Conservation (phyloP, 2,797 vertebrate species). For the Myoxocephalus aenaeus region DNA sequence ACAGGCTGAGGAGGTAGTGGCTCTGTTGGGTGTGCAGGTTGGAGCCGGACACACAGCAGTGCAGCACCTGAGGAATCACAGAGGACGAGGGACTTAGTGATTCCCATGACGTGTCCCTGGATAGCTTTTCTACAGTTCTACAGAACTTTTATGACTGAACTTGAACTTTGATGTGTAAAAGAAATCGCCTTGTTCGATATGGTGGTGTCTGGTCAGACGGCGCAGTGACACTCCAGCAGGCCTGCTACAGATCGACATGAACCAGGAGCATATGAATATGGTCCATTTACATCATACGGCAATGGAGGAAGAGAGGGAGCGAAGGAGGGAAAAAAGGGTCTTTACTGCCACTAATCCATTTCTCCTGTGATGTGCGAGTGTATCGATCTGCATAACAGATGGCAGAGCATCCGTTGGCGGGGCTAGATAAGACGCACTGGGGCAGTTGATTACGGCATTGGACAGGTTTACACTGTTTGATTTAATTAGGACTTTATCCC, state of each 20-base stretch:
- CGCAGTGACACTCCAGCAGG: slow-evolving; percentile 45
- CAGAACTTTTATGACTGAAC: slow-evolving; percentile 36
- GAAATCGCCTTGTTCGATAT: slow-evolving; percentile 19
- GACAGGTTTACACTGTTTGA: slow-evolving; percentile 86
- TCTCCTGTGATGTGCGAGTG: slow-evolving; percentile 83
- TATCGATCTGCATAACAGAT: slow-evolving; percentile 87
- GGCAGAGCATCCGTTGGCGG: slow-evolving; percentile 84
- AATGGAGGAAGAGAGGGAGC: slow-evolving; percentile 38
- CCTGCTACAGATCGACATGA: slow-evolving; percentile 43
- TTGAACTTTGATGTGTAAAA: slow-evolving; percentile 32
- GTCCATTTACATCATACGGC: slow-evolving; percentile 76
- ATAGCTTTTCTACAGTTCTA: slow-evolving; percentile 3
- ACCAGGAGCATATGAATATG: slow-evolving; percentile 64
- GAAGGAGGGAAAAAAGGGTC: slow-evolving; percentile 65
- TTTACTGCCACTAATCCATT: slow-evolving; percentile 85
- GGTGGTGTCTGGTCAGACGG: slow-evolving; percentile 26
- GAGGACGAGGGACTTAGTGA: slow-evolving; percentile 1
- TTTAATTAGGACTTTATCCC: slow-evolving; percentile 88
- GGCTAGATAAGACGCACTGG: slow-evolving; percentile 83
- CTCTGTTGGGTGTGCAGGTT: slow-evolving; percentile 94
- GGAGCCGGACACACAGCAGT: slow-evolving; percentile 95
- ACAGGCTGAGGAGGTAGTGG: slow-evolving; percentile 93
- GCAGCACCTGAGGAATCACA: slow-evolving; percentile 86
- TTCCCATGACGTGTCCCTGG: slow-evolving; percentile 8
- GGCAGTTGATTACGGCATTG: slow-evolving; percentile 85